These are phyloP conservation scores for Elephas maximus DNA, from an alignment of 2,113 vertebrate genomes.

Conservation along the genomic window DNA sequence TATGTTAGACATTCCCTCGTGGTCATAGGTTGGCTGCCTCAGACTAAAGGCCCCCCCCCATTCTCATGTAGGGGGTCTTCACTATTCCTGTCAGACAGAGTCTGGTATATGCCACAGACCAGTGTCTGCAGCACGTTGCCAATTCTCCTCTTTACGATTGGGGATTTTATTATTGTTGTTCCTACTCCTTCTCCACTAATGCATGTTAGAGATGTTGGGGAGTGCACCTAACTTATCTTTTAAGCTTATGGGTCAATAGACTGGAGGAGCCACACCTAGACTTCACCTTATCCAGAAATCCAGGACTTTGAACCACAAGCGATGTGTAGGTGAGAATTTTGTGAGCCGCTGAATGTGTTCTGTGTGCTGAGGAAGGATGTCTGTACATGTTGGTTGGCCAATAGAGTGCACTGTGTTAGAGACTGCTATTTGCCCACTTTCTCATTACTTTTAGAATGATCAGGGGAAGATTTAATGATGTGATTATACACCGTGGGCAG, in stretches of 20 bases:
- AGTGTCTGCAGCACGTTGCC: not conserved
- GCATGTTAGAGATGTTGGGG: rapidly evolving
- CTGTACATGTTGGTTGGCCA: rapidly evolving
- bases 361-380: not conserved
- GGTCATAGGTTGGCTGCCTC: not conserved
- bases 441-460: not conserved
- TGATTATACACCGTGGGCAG: not conserved
- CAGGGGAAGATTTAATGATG: rapidly evolving
- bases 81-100: rapidly evolving
- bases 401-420: rapidly evolving
- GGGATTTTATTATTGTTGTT: not conserved
- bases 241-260: not conserved
- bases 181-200: rapidly evolving
- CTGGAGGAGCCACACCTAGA: no score
- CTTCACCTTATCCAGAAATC: rapidly evolving
- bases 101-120: rapidly evolving
- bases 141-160: not conserved
- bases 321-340: not conserved
- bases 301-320: not conserved
- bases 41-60: no score
- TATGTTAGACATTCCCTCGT: rapidly evolving
- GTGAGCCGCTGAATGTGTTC: not conserved
- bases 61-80: not conserved
- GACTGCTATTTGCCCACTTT: rapidly evolving
- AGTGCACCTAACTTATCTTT: not conserved